Evolutionary conservation across 2,113 vertebrate genomes (phyloP).

Genomic region (Sapajus apella): DNA sequence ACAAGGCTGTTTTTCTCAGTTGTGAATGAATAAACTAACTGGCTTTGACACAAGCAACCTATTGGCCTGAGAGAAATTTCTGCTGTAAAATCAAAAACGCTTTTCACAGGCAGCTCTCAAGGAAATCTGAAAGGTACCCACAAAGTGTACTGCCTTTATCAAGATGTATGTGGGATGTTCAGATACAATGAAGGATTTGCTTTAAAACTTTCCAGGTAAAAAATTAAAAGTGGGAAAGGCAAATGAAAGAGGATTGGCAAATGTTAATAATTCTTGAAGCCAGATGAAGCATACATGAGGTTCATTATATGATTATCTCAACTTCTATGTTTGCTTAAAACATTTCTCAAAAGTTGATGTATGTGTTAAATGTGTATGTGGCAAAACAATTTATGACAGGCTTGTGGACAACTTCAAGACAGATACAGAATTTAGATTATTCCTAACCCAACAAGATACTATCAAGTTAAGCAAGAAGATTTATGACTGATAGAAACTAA

Average conservation of each 20-base stretch:
- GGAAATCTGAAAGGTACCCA: not conserved
- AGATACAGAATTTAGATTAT: slow-evolving; percentile 48
- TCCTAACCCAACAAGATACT: not conserved
- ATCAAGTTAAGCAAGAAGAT: slow-evolving; percentile 49
- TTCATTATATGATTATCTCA: not conserved
- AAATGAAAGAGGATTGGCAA: slow-evolving; percentile 2
- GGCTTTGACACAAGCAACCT: slow-evolving; percentile 39
- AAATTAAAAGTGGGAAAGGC: not conserved
- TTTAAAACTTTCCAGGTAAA: slow-evolving; percentile 19
- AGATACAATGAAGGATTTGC: not conserved
- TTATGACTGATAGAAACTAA: not conserved
- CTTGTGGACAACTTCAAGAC: not conserved
- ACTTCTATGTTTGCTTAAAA: slow-evolving; percentile 36
- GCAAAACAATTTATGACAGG: slow-evolving; percentile 36
- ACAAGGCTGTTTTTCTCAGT: not conserved
- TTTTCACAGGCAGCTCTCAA: not conserved
- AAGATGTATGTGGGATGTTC: not conserved
- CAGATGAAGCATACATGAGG: not conserved
- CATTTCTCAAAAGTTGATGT: not conserved
- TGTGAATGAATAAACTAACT: slow-evolving; percentile 62
- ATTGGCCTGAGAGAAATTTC: slow-evolving; percentile 39
- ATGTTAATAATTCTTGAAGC: slow-evolving; percentile 35
- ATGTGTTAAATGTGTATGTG: not conserved
- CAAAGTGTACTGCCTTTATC: not conserved
- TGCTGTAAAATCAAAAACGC: slow-evolving; percentile 59